Base-by-base conservation (phyloP, 2,888 invertebrate genomes). In the Synergus umbraculus region DNA sequence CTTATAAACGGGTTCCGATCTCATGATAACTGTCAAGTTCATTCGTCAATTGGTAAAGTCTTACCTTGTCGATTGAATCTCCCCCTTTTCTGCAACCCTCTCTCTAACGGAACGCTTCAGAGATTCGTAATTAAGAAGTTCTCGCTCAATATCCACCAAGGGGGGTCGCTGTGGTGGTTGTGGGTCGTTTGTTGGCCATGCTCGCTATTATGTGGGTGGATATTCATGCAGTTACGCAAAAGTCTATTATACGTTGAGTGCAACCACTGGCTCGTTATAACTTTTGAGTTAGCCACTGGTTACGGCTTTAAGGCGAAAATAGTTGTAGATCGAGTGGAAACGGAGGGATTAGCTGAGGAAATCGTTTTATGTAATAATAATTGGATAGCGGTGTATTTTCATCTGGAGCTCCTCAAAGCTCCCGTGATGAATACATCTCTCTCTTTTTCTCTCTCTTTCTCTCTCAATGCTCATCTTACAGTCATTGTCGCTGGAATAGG, bases 311-410 rank as follows among this genome's bases (percentile, higher is more conserved):
- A 88, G 87, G 87, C 85, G 86, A 90, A 89, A 89, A 88, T 86
- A 86, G 86, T 84, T 83, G 84, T 82, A 82, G 82, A 80, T 77
- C 78, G 67, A 69, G 76, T 76, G 80, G 76, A 73, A 37, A 73
- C 85, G 84, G 83, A 81, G 84, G 84, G 81, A 13, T 85, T 85
- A 86, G 87, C 85, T 78, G 82, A 83, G 87, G 89, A 87, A 88
- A 88, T 85, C 86, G 88, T 90, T 90, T 91, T 89, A 90, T 89
- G 88, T 88, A 89, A 90, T 89, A 89, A 87, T 91, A 91, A 91
- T 91, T 91, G 91, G 90, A 90, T 88, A 89, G 87, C 90, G 90
- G 90, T 88, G 85, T 90, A 90, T 90, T 90, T 91, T 90, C 89
- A 90, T 90, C 89, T 86, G 84, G 81, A 41, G 84, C 84, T 81